Evolutionary conservation across 1,140 invertebrate genomes (phyloP), one percentile per base, ranked within the genome.

Genomic region (Portunus trituberculatus): DNA sequence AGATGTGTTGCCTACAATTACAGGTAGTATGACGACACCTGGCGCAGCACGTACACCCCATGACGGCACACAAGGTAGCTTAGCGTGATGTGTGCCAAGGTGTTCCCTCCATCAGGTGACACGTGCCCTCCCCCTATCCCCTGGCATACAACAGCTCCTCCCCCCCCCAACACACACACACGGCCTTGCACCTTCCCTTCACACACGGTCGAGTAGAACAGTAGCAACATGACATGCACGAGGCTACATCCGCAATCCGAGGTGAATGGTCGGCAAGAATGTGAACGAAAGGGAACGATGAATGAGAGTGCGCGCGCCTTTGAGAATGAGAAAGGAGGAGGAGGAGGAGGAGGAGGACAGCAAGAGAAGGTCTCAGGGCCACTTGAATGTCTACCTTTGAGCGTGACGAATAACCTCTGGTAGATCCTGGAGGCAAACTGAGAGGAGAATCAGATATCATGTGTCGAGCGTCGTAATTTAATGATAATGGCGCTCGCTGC

Each of bases 161-260:
- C n/a, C n/a, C 8, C 20, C 67, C 6, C 67, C 67, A 39, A 6
- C 39, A 1, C 39, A 39, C 39, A n/a, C 6, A 25, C 25, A n/a
- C 67, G 67, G 67, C 67, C 67, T 76, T 76, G 67, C 67, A 20
- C 67, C 67, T n/a, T 76, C 67, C 67, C 67, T n/a, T 76, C 67
- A 76, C 67, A 76, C n/a, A n/a, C 67, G 20, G 67, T 76, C 25
- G 67, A 76, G 67, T 76, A n/a, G 25, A 76, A 76, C 67, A 76
- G 67, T 76, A 76, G 67, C 67, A 20, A 76, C 12, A 76, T 76
- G 67, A 76, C 67, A 8, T 76, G 67, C 67, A 76, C 12, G 67
- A n/a, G 25, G n/a, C 67, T n/a, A 76, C 67, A 76, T 76, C 67
- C 67, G 67, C 67, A 76, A 76, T n/a, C 67, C 67, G 20, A 76